Percentiles rank a stretch among this genome's conserved stretches.
Evolutionary conservation across 2,888 invertebrate genomes (phyloP).

Genomic region (Lutraria lutraria): DNA sequence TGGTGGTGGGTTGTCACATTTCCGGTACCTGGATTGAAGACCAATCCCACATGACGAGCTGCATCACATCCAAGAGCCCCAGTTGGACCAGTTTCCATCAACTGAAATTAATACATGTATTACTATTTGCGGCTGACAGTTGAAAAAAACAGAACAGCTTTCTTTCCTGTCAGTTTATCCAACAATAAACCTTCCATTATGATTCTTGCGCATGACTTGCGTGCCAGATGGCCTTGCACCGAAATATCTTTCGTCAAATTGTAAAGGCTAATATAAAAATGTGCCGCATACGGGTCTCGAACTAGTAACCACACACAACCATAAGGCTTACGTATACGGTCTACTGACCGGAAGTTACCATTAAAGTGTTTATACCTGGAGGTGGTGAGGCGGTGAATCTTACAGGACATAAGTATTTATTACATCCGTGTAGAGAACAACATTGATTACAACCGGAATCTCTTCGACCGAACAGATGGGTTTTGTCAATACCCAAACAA

Average conservation of each 20-base stretch:
- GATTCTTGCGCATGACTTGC: too few species aligned
- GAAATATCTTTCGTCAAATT: too few species aligned
- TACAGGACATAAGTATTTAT: slow-evolving; percentile 61
- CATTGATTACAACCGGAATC: slow-evolving; percentile 51
- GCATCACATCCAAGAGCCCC: slow-evolving; percentile 56
- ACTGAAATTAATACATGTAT: slow-evolving; percentile 32
- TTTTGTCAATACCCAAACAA: slow-evolving; percentile 52
- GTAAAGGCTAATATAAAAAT: too few species aligned
- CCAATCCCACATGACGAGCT: slow-evolving; percentile 57
- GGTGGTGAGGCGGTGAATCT: slow-evolving; percentile 56
- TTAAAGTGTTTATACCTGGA: slow-evolving; percentile 17
- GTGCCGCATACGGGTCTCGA: too few species aligned
- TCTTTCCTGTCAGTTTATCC: too few species aligned
- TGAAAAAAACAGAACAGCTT: too few species aligned
- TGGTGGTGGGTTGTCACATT: slow-evolving; percentile 61
- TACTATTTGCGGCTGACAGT: too few species aligned
- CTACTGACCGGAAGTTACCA: not conserved
- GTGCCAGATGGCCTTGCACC: too few species aligned
- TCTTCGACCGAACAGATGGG: slow-evolving; percentile 46
- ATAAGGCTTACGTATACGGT: too few species aligned
- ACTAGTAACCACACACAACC: too few species aligned
- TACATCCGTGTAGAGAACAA: slow-evolving; percentile 60
- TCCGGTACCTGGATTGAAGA: slow-evolving; percentile 51
- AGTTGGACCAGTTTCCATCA: slow-evolving; percentile 60
- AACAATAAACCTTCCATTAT: too few species aligned